Percentiles rank a stretch among this genome's conserved stretches.
Evolutionary conservation across 2,113 vertebrate genomes (phyloP).

Genomic region (Amazona vittata): DNA sequence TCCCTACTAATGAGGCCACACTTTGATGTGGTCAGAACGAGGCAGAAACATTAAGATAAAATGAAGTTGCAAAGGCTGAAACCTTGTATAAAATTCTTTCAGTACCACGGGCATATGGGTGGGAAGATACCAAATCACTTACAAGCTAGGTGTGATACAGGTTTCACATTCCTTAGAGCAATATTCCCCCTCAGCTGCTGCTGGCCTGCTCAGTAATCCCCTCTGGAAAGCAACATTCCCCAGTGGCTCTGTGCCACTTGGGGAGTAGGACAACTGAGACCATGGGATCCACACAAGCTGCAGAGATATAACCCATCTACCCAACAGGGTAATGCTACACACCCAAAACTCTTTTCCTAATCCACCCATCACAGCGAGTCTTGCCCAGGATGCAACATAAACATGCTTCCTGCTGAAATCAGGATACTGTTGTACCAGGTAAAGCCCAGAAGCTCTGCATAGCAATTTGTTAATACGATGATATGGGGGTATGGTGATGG

Average conservation of each 20-base stretch:
- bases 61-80: not conserved
- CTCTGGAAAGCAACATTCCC: not conserved
- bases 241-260: not conserved
- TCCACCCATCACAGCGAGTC: not conserved
- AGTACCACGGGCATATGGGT: not conserved
- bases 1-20: not conserved
- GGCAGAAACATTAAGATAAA: not conserved
- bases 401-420: not conserved
- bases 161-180: not conserved
- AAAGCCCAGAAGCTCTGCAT: not conserved
- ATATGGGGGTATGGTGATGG: not conserved
- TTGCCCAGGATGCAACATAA: not conserved
- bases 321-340: not conserved
- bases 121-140: not conserved
- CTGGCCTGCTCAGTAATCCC: not conserved
- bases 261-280: not conserved
- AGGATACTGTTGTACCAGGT: not conserved
- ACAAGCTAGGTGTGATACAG: not conserved
- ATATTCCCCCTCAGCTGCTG: not conserved
- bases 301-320: not conserved
- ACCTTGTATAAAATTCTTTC: not conserved
- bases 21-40: not conserved
- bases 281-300: not conserved
- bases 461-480: slow-evolving; percentile 1
- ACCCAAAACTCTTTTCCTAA: not conserved